Percentiles rank a stretch among this genome's conserved stretches.
phyloP scores from a whole-genome alignment of 2,888 invertebrate species.

The Drosophila maculinotata region DNA sequence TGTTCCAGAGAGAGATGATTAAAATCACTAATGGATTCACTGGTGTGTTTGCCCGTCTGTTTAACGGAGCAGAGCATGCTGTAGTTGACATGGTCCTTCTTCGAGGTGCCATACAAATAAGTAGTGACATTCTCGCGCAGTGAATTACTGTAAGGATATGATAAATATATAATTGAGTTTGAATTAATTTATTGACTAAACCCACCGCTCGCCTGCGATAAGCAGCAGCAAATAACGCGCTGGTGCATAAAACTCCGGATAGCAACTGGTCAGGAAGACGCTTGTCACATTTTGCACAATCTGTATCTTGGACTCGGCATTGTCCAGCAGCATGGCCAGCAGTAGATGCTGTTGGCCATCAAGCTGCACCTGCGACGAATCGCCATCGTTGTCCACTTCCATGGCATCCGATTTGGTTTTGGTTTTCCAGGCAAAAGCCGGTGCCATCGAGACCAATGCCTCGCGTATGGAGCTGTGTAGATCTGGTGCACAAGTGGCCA shows the following conservation, averaged over 20 bases:
- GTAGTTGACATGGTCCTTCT: constrained; percentile 86
- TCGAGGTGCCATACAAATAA: constrained; percentile 89
- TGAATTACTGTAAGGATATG: constrained; percentile 73
- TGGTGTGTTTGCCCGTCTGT: constrained; percentile 79
- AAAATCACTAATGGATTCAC: constrained; percentile 76
- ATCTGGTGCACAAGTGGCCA: constrained; percentile 85
- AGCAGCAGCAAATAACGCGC: constrained; percentile 92
- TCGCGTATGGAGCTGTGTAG: constrained; percentile 89
- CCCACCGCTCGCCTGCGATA: constrained; percentile 93
- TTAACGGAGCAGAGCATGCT: constrained; percentile 84
- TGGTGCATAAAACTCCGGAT: constrained; percentile 92
- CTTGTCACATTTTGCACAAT: constrained; percentile 94
- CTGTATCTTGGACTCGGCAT: constrained; percentile 91
- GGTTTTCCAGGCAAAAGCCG: constrained; percentile 86
- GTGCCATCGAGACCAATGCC: constrained; percentile 89
- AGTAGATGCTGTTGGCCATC: constrained; percentile 85
- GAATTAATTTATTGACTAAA: constrained; percentile 49
- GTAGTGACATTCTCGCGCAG: constrained; percentile 83
- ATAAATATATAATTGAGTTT: neutral
- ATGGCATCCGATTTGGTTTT: constrained; percentile 67
- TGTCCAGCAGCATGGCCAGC: constrained; percentile 89
- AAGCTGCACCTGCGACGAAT: constrained; percentile 75
- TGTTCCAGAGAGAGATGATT: constrained; percentile 83
- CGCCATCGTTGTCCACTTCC: constrained; percentile 54
- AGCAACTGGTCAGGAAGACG: constrained; percentile 92